Percentiles rank a stretch among this genome's conserved stretches.
Evolutionary conservation across 2,888 invertebrate genomes (phyloP).

Genomic region (Gastrophysa polygoni): DNA sequence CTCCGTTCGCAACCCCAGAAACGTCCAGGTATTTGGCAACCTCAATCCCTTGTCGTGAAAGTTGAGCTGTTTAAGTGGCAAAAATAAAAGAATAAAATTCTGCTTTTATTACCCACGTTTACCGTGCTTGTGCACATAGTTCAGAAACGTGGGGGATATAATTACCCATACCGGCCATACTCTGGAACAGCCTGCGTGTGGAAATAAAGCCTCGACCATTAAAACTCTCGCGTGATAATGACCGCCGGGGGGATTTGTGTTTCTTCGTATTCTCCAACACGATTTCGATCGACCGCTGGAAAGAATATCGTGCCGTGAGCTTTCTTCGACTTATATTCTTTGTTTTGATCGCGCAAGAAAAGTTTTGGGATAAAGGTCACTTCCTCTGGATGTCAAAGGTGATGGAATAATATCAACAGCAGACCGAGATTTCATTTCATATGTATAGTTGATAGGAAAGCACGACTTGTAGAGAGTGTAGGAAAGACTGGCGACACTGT

Average conservation of each 20-base stretch:
- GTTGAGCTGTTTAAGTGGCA: too few species aligned
- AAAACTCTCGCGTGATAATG: slow-evolving; percentile 6
- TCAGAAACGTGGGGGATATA: neutral
- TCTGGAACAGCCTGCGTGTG: neutral
- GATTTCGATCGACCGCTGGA: neutral
- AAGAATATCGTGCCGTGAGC: neutral
- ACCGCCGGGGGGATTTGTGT: slow-evolving; percentile 1
- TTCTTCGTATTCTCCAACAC: neutral
- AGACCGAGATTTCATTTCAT: too few species aligned
- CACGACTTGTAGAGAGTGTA: too few species aligned
- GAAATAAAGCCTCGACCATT: neutral
- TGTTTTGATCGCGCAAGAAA: neutral
- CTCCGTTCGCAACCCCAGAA: too few species aligned
- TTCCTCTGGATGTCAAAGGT: neutral
- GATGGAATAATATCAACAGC: too few species aligned
- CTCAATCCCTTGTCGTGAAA: too few species aligned
- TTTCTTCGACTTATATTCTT: neutral
- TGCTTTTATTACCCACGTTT: too few species aligned
- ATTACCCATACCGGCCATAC: slow-evolving; percentile 1
- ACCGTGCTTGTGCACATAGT: neutral
- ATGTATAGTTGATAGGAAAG: too few species aligned
- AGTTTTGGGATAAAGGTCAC: neutral
- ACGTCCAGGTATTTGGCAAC: too few species aligned
- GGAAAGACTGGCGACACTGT: too few species aligned
- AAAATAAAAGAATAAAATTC: too few species aligned